Percentiles rank a stretch among this genome's conserved stretches.
Evolutionary conservation across 2,797 vertebrate genomes (phyloP).

Genomic region (Centroberyx gerrardi): DNA sequence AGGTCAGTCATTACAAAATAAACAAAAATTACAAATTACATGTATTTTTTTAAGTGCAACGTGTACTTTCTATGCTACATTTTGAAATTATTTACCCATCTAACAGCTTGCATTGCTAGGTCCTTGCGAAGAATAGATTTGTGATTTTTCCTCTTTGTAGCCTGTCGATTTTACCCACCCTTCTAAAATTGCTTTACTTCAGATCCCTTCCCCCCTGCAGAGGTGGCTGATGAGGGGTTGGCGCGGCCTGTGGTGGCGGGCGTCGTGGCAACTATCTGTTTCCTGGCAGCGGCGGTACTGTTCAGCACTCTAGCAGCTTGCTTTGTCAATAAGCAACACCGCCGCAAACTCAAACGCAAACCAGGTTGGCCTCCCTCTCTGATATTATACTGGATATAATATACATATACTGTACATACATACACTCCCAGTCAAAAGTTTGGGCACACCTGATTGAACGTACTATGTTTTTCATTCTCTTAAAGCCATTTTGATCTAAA

Average conservation of each 20-base stretch:
- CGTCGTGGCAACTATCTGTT: slow-evolving; percentile 98
- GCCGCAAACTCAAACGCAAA: slow-evolving; percentile 98
- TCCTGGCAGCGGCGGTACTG: slow-evolving; percentile 96
- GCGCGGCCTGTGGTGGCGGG: slow-evolving; percentile 97
- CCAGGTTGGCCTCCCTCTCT: slow-evolving; percentile 88
- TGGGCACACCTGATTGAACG: too few species aligned
- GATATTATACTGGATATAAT: background rate
- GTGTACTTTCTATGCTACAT: background rate
- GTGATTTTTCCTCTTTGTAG: slow-evolving; percentile 5
- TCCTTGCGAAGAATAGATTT: background rate
- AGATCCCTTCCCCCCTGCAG: slow-evolving; percentile 96
- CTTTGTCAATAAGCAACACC: slow-evolving; percentile 98
- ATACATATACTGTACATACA: background rate
- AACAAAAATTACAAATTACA: background rate
- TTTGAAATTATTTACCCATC: background rate
- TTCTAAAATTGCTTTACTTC: slow-evolving; percentile 32
- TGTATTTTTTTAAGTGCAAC: background rate
- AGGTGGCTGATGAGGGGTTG: slow-evolving; percentile 95
- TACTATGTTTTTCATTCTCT: too few species aligned
- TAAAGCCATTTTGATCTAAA: too few species aligned
- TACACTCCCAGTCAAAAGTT: too few species aligned
- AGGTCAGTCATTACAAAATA: slow-evolving; percentile 82
- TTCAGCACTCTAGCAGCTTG: slow-evolving; percentile 99
- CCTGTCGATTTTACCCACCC: background rate
- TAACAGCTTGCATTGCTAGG: background rate